Base-by-base conservation (phyloP, 2,888 invertebrate genomes). In the Drosophila bunnanda region DNA sequence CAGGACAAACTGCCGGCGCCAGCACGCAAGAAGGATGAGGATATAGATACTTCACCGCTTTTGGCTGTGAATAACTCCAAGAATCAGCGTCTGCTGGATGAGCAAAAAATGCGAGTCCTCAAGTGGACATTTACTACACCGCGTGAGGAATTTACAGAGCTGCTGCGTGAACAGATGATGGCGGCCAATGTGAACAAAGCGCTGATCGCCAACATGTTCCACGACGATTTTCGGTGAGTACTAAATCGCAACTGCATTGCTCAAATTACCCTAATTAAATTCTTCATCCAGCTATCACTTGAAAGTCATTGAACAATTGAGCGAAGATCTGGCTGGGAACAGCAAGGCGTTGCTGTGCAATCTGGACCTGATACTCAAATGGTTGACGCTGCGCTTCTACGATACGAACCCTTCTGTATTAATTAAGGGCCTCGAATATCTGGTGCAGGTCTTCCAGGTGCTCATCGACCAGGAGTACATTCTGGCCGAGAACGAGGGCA, bases 381-480 rank as follows among this genome's bases (percentile, higher is more conserved):
- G 99, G 99, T 92, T 98, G 82, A 98, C 99, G 0, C 93, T 99
- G 52, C 94, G 99, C 70, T 99, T 99, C 93, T 99, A 98, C 90
- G 99, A 99, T 93, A 99, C 99, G 28, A 99, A 99, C 93, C 99
- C 99, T 12, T 98, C 98, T 17, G 99, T 99, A 39, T 94, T 99
- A 70, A 94, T 99, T 82, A 98, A 98, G 93, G 98, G 97, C n/a
- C 93, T 99, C 82, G 99, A 99, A 91, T 99, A 98, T 92, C 93
- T 99, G 13, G 95, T 96, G 74, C 92, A 94, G 20, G 96, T 98
- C 66, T 98, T 99, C 92, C 95, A 95, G 75, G 94, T 95, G 90
- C 93, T 98, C 34, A 96, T 96, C 52, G 95, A 96, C 43, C 94
- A 95, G 72, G 95, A 96, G 73, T 98, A 98, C 91, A 96, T 96